A percentile compares a stretch with the other conserved stretches of the same genome.
Evolutionary conservation across 2,888 invertebrate genomes (phyloP).

Genomic region (Noctua janthina): DNA sequence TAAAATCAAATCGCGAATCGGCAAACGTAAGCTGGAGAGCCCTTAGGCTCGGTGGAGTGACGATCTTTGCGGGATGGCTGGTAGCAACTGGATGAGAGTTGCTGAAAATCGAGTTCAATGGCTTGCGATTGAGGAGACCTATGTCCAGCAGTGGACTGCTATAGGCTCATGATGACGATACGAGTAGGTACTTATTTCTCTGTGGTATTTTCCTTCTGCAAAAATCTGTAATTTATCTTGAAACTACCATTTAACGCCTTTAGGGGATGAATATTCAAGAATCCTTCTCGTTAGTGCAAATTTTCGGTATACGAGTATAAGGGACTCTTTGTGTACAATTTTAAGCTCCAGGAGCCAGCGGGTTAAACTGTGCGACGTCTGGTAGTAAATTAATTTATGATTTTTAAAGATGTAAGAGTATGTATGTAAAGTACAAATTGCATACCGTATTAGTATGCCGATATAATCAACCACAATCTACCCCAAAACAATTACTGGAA

Average conservation of each 20-base stretch:
- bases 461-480: neutral
- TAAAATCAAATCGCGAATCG: too few species aligned
- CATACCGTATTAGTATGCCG: neutral
- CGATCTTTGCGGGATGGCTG: too few species aligned
- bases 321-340: neutral
- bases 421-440: neutral
- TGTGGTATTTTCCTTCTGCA: neutral
- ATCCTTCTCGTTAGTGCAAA: neutral
- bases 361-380: neutral
- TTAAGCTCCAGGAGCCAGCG: neutral
- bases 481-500: neutral
- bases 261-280: neutral
- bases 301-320: neutral
- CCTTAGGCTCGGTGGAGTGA: too few species aligned
- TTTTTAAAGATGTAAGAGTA: neutral
- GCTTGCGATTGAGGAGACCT: too few species aligned
- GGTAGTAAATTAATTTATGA: neutral
- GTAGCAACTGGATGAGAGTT: too few species aligned
- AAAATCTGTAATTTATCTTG: neutral
- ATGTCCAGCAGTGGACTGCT: too few species aligned
- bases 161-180: too few species aligned
- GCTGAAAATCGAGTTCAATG: too few species aligned
- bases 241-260: neutral
- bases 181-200: neutral
- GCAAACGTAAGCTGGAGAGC: too few species aligned